phyloP scores from a whole-genome alignment of 2,797 vertebrate genomes.

The Chloroceryle inda region DNA sequence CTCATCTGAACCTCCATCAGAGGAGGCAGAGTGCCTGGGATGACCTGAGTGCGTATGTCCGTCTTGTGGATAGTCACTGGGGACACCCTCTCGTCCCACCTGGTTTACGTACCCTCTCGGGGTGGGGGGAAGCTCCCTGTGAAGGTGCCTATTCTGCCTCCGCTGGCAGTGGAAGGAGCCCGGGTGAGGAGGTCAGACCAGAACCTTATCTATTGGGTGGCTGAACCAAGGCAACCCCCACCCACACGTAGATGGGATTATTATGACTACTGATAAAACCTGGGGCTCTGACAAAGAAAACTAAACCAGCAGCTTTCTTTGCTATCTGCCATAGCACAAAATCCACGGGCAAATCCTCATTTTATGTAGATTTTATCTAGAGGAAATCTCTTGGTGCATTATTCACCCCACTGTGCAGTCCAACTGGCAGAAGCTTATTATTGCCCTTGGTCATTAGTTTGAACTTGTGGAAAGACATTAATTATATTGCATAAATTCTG shows the following conservation, averaged over 20 bases:
- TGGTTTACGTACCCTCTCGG: not conserved
- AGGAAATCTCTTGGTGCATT: not conserved
- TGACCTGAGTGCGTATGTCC: not conserved
- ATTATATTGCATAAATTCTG: not conserved
- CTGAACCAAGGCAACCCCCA: not conserved
- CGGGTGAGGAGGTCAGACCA: not conserved
- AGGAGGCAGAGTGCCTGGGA: not conserved
- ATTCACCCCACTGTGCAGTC: not conserved
- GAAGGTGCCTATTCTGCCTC: not conserved
- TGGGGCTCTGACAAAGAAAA: not conserved
- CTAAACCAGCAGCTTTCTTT: not conserved
- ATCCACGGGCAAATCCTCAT: not conserved
- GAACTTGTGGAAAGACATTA: not conserved
- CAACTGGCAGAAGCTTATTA: not conserved
- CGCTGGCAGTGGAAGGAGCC: rapidly evolving
- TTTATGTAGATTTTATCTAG: not conserved
- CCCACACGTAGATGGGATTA: not conserved
- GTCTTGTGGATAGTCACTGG: not conserved
- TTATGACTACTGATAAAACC: not conserved
- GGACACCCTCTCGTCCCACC: not conserved
- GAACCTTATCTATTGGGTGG: not conserved
- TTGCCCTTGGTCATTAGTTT: not conserved
- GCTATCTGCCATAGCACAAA: not conserved
- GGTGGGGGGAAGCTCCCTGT: not conserved
- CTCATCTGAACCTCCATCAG: not conserved